Conservation (phyloP, 2,888 invertebrate species). For the Microchrysa polita region DNA sequence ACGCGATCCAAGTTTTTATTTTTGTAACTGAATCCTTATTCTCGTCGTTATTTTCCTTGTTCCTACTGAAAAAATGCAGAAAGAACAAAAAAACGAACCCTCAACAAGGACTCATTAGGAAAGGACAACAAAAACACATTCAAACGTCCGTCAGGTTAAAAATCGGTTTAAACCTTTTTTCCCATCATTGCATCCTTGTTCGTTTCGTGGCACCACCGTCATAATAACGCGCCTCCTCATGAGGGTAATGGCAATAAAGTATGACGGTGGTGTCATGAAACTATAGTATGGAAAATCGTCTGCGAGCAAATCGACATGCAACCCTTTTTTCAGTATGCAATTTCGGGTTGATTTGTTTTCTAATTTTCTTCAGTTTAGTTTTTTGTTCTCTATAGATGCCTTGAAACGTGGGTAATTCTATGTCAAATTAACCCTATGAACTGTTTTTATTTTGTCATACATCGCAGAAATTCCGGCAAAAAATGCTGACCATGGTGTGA, state of each 20-base stretch:
- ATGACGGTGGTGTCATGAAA: no score
- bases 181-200: constrained; percentile 9
- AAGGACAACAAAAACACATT: neutral
- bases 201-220: neutral
- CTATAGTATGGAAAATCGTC: no score
- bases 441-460: no score
- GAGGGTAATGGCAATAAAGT: constrained; percentile 7
- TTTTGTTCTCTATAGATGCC: no score
- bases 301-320: neutral
- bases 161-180: constrained; percentile 29
- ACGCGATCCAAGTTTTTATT: neutral
- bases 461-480: no score
- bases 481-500: no score
- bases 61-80: neutral
- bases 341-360: constrained; percentile 16
- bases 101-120: neutral
- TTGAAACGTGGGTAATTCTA: no score
- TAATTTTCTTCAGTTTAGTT: neutral
- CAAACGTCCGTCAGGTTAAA: no score
- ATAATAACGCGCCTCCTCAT: neutral
- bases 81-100: neutral
- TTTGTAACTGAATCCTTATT: neutral
- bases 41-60: neutral
- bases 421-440: no score
- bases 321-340: constrained; percentile 32